These are phyloP conservation scores for Lepidochitona cinerea DNA, from an alignment of 2,888 invertebrate species.

Conservation along the genomic window DNA sequence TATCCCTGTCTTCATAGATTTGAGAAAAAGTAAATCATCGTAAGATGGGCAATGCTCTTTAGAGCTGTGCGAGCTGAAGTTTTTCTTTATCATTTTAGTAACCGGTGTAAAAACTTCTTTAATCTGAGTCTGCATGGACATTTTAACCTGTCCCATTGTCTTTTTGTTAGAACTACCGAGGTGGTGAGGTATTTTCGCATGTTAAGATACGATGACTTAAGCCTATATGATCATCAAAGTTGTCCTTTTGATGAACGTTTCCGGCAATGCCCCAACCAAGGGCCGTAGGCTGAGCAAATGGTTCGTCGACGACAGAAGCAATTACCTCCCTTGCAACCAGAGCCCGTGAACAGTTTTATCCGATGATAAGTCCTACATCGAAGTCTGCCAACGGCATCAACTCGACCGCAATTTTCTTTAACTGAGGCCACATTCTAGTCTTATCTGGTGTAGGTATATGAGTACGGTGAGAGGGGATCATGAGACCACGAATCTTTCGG, in stretches of 20 bases:
- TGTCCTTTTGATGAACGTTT: background rate
- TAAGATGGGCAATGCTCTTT: background rate
- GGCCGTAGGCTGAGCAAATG: conserved; percentile 29
- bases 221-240: background rate
- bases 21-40: background rate
- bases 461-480: conserved; percentile 29
- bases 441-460: conserved; percentile 37
- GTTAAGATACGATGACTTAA: background rate
- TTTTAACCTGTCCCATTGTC: background rate
- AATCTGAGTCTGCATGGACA: background rate
- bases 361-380: conserved; percentile 36
- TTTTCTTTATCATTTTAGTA: background rate
- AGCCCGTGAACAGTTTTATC: conserved; percentile 38
- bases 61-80: background rate
- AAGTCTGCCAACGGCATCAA: conserved; percentile 19
- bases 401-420: conserved; percentile 21
- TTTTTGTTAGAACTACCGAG: background rate
- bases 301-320: conserved; percentile 22
- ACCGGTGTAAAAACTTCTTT: background rate
- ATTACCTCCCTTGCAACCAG: conserved; percentile 33
- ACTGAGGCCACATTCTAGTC: conserved; percentile 32
- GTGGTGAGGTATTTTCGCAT: background rate
- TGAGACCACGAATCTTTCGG: conserved; percentile 17
- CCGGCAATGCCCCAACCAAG: conserved; percentile 36
- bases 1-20: background rate